These are phyloP conservation scores for Tragulus kanchil DNA, from an alignment of 2,113 vertebrate genomes.

Conservation along the genomic window DNA sequence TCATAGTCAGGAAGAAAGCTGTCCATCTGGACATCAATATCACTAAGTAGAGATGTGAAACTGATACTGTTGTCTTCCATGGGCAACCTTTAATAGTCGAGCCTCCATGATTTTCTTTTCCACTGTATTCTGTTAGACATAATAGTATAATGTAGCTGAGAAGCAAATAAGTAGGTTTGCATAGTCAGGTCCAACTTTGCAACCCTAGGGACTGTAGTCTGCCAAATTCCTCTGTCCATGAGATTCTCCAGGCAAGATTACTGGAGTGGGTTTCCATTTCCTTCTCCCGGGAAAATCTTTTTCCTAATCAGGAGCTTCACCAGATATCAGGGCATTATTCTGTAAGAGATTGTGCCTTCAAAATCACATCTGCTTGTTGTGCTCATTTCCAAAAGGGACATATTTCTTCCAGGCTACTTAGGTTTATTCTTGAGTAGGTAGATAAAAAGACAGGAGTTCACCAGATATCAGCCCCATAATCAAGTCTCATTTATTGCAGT, in stretches of 20 bases:
- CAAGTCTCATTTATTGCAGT: neutral
- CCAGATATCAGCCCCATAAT: neutral
- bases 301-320: too few relatives aligned
- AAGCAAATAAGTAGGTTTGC: neutral
- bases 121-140: neutral
- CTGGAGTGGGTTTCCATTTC: neutral
- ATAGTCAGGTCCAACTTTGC: neutral
- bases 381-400: neutral
- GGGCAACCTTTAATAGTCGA: neutral
- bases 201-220: neutral
- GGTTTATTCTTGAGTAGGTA: neutral
- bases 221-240: neutral
- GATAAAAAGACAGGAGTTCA: neutral
- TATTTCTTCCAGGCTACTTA: neutral
- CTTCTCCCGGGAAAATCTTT: too few relatives aligned
- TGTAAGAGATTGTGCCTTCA: neutral
- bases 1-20: neutral
- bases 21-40: neutral
- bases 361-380: neutral
- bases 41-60: neutral
- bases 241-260: neutral
- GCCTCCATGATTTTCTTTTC: neutral
- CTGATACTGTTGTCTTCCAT: neutral
- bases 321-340: too few relatives aligned
- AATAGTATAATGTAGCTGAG: neutral